Percentiles rank a stretch among this genome's conserved stretches.
phyloP scores from a whole-genome alignment of 2,797 vertebrate species.

The Sebastes baramenuke region DNA sequence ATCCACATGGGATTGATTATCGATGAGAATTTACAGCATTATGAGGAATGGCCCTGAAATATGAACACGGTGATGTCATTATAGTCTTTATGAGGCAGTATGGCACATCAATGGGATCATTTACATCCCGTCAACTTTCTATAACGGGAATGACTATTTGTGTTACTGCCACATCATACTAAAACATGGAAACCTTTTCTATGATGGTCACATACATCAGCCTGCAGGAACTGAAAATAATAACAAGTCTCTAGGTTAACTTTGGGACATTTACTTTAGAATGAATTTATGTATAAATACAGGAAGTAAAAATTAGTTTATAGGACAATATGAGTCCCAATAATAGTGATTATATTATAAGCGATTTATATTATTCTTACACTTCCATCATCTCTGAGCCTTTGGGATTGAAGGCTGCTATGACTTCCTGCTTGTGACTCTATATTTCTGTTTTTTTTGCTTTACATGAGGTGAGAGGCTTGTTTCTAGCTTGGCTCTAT shows the following conservation, averaged over 20 bases:
- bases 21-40: neutral
- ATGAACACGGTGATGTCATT: constrained; percentile 17
- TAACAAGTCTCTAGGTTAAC: neutral
- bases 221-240: neutral
- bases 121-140: neutral
- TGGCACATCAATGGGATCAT: neutral
- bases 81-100: neutral
- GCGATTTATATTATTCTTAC: neutral
- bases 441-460: neutral
- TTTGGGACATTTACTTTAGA: neutral
- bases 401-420: too few relatives aligned
- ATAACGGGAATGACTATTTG: neutral
- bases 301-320: neutral
- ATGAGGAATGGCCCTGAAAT: constrained; percentile 2
- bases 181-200: neutral
- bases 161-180: neutral
- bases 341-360: neutral
- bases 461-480: neutral
- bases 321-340: neutral
- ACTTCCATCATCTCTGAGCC: neutral
- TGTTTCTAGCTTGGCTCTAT: neutral
- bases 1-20: constrained; percentile 23
- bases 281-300: neutral
- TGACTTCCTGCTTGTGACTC: neutral
- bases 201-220: neutral